Conservation (phyloP, 1,140 invertebrate species). For the Drosophila punjabiensis region DNA sequence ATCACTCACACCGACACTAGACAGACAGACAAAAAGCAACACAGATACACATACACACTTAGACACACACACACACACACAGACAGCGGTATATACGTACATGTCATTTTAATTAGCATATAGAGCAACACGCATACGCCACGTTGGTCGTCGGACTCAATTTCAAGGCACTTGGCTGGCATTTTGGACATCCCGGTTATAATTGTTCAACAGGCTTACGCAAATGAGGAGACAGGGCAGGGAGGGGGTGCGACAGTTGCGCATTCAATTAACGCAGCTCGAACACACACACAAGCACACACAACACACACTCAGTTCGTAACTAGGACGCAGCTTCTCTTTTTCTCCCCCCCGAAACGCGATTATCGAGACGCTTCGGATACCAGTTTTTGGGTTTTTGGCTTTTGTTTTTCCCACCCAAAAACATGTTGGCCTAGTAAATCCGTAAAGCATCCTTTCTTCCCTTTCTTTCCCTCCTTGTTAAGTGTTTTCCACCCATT, state of each 20-base stretch:
- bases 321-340: conserved; percentile 66
- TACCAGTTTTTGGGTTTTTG: conserved; percentile 25
- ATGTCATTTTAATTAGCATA: conserved; percentile 80
- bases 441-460: conserved; percentile 35
- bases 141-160: conserved; percentile 72
- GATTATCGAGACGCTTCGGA: conserved; percentile 70
- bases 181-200: conserved; percentile 76
- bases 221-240: conserved; percentile 42
- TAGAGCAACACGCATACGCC: conserved; percentile 80
- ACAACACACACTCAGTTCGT: conserved; percentile 29
- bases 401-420: conserved; percentile 54
- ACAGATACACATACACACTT: conserved; percentile 1
- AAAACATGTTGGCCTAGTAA: conserved; percentile 67
- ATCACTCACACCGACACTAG: background rate
- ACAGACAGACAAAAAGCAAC: conserved; percentile 22
- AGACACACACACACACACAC: conserved; percentile 5
- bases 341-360: conserved; percentile 7
- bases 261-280: conserved; percentile 76
- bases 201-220: conserved; percentile 81
- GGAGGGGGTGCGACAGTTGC: conserved; percentile 63
- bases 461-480: background rate
- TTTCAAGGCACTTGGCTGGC: conserved; percentile 78
- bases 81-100: conserved; percentile 11
- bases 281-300: conserved; percentile 30
- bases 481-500: conserved; percentile 23